Base-by-base conservation (phyloP, 2,888 invertebrate genomes). In the Hirtodrosophila cameraria region DNA sequence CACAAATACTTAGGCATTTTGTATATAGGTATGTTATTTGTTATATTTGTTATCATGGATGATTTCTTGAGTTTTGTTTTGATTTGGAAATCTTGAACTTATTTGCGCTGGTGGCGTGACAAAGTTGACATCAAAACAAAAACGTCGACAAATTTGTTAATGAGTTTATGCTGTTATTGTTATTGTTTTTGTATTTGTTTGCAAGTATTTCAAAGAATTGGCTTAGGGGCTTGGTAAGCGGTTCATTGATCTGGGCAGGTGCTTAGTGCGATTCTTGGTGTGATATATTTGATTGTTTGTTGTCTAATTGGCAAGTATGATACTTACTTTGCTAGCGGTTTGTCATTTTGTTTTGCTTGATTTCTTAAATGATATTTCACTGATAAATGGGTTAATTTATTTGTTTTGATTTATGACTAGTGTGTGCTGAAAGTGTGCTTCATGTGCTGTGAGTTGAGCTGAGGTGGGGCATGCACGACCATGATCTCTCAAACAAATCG, bases 41-140 rank as follows among this genome's bases (percentile, higher is more conserved):
- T 11, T 42, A 9, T 23, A 36, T 57, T 45, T 33, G 43, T 53
- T 64, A 71, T 45, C 39, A 57, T 33, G 25, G 30, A 63, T 73
- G 45, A 15, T 45, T 67, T 52, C 15, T 68, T 23, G 12, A n/a
- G 35, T 45, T 59, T 73, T 52, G 53, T 49, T 68, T 63, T 68
- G 57, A 59, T 74, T 81, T 69, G 66, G 79, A 82, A 65, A 75
- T 82, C 73, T 75, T 72, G 54, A 69, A 75, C 72, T 45, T 69
- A 58, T 77, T 78, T 67, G 52, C 43, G 59, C 41, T 54, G 18
- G 41, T 71, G 71, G 79, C 80, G 62, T 72, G 66, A 70, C 70
- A 74, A 71, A 75, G 48, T 68, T 64, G 65, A 50, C 70, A 55
- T 43, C 60, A 52, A 60, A 79, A 52, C 59, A 36, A 67, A 67